These are phyloP conservation scores for Capitella teleta DNA, from an alignment of 1,140 invertebrate species.

Conservation along the genomic window DNA sequence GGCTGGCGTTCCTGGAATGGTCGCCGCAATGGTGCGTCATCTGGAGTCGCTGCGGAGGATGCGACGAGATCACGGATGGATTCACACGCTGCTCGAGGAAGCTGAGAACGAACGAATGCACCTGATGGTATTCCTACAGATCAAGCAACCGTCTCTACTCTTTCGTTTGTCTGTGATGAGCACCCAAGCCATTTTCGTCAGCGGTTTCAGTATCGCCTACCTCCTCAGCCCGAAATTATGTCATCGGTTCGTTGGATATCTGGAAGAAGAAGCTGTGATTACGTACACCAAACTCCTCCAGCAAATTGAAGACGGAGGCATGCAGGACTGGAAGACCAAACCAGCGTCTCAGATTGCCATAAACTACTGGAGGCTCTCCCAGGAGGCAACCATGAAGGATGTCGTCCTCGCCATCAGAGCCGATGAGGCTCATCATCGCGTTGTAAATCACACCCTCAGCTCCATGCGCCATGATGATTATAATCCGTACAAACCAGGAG, in stretches of 20 bases:
- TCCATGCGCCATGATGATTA: slow-evolving; percentile 28
- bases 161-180: slow-evolving; percentile 38
- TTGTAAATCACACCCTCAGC: slow-evolving; percentile 38
- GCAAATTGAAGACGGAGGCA: slow-evolving; percentile 12
- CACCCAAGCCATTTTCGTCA: not conserved
- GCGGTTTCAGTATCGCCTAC: slow-evolving; percentile 19
- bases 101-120: slow-evolving; percentile 47
- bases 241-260: slow-evolving; percentile 43
- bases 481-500: slow-evolving; percentile 35
- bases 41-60: slow-evolving; percentile 16
- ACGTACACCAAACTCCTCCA: slow-evolving; percentile 39
- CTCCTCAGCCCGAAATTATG: slow-evolving; percentile 37
- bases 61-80: slow-evolving; percentile 26
- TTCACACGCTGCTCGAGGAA: slow-evolving; percentile 33
- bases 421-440: slow-evolving; percentile 39
- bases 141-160: slow-evolving; percentile 33
- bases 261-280: slow-evolving; percentile 44
- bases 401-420: slow-evolving; percentile 33
- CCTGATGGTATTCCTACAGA: slow-evolving; percentile 37
- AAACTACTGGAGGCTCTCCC: slow-evolving; percentile 35
- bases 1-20: slow-evolving; percentile 16
- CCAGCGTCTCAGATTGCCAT: slow-evolving; percentile 34
- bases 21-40: slow-evolving; percentile 22
- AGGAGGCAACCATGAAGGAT: slow-evolving; percentile 30
- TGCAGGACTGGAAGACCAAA: slow-evolving; percentile 29